Percentiles rank a stretch among this genome's conserved stretches.
phyloP scores from a whole-genome alignment of 2,888 invertebrate species.

The Zeuzera pyrina region DNA sequence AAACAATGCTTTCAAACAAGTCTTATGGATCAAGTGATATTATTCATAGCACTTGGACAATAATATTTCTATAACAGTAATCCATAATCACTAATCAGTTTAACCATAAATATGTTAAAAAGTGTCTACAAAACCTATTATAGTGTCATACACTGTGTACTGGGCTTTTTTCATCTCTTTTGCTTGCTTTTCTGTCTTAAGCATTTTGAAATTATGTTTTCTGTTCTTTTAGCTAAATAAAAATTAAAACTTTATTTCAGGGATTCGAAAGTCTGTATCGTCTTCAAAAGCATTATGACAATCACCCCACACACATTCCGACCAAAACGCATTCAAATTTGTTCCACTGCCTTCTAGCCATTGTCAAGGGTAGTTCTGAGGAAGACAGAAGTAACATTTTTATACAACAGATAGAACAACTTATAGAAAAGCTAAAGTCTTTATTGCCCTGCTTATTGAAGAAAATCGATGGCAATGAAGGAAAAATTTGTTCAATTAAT shows the following conservation, averaged over 20 bases:
- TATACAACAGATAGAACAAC: conserved; percentile 49
- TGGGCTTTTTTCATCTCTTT: no score
- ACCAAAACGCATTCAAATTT: conserved; percentile 48
- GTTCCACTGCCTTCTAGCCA: conserved; percentile 53
- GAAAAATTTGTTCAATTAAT: conserved; percentile 41
- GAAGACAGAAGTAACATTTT: conserved; percentile 45
- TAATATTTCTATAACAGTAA: no score
- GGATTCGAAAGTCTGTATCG: conserved; percentile 54
- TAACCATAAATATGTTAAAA: no score
- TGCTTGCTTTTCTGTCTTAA: no score
- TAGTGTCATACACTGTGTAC: no score
- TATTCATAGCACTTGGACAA: no score
- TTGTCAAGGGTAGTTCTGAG: conserved; percentile 43
- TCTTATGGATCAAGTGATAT: no score
- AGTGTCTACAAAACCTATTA: no score
- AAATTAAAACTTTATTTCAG: conserved; percentile 27
- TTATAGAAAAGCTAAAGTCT: conserved; percentile 46
- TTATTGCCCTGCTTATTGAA: conserved; percentile 49
- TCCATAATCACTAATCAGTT: no score
- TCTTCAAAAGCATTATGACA: conserved; percentile 56
- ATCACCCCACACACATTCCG: conserved; percentile 52
- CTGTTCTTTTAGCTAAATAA: background rate
- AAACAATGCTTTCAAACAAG: no score
- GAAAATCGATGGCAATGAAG: conserved; percentile 27
- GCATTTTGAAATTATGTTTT: no score